Evolutionary conservation across 1,140 invertebrate genomes (phyloP).

Genomic region (Anoplolepis gracilipes): DNA sequence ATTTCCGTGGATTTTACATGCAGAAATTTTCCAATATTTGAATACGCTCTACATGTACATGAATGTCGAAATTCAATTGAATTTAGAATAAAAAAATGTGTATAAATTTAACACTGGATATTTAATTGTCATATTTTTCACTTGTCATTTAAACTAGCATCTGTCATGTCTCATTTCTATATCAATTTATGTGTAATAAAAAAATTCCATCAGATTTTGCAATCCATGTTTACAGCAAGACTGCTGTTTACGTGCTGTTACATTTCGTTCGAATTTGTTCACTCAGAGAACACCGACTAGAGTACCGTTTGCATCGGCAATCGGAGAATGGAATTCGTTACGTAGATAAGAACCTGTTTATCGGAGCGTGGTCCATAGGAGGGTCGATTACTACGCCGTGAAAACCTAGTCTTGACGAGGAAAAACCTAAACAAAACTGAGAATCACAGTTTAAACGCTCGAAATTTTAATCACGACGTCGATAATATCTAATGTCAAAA

Average conservation of each 20-base stretch:
- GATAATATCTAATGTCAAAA: background rate
- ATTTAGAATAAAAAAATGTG: background rate
- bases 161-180: background rate
- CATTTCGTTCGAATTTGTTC: constrained; percentile 21
- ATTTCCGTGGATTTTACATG: background rate
- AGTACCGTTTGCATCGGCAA: constrained; percentile 12
- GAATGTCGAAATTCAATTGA: background rate
- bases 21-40: background rate
- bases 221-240: background rate
- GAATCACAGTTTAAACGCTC: background rate
- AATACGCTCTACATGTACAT: background rate
- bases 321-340: constrained; percentile 29
- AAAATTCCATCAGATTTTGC: constrained; percentile 15
- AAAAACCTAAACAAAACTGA: background rate
- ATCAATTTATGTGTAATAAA: background rate
- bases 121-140: background rate
- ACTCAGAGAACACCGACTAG: background rate
- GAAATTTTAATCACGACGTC: background rate
- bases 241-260: background rate
- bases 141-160: background rate
- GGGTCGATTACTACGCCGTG: constrained; percentile 3
- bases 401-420: background rate
- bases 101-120: background rate
- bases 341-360: constrained; percentile 65
- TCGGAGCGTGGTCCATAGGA: constrained; percentile 40